Percentiles rank a stretch among this genome's conserved stretches.
Conservation (phyloP, 2,113 vertebrate species). For the Pterocles gutturalis region DNA sequence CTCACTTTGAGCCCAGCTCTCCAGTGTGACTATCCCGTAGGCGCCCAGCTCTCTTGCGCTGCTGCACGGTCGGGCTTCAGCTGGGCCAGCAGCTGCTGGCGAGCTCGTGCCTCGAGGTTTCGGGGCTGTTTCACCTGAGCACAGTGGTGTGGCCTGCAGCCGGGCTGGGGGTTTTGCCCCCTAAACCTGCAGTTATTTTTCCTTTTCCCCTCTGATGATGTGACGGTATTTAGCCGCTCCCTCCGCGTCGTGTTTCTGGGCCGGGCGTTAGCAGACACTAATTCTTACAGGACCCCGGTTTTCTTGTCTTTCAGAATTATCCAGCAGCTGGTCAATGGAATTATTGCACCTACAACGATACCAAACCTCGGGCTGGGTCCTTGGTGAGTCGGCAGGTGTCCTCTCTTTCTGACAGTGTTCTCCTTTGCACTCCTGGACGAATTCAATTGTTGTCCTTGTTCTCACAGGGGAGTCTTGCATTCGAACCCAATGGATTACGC, state of each 20-base stretch:
- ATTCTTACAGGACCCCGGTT: not conserved
- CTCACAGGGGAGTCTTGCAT: slow-evolving; percentile 91
- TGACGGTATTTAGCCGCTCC: not conserved
- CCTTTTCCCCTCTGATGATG: not conserved
- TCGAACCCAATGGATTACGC: slow-evolving; percentile 98
- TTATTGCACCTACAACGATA: slow-evolving; percentile 93
- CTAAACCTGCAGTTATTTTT: not conserved
- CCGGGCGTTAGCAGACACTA: not conserved
- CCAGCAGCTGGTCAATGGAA: slow-evolving; percentile 94
- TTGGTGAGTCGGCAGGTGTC: slow-evolving; percentile 83
- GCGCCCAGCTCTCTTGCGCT: rapidly evolving
- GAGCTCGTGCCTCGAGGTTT: not conserved
- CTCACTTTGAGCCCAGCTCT: rapidly evolving
- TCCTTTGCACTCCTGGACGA: rapidly evolving
- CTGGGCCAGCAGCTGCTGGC: not conserved
- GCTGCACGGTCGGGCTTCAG: not conserved
- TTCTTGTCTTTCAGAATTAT: slow-evolving; percentile 85
- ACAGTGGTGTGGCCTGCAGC: rapidly evolving
- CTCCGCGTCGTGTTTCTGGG: rapidly evolving
- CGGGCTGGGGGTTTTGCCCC: not conserved
- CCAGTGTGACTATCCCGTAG: rapidly evolving
- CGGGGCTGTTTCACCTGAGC: not conserved
- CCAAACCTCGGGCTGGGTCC: slow-evolving; percentile 93
- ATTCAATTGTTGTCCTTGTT: slow-evolving; percentile 24
- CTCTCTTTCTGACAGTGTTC: not conserved